Conservation (phyloP, 2,113 vertebrate genomes). For the Hippocampus guttulatus region DNA sequence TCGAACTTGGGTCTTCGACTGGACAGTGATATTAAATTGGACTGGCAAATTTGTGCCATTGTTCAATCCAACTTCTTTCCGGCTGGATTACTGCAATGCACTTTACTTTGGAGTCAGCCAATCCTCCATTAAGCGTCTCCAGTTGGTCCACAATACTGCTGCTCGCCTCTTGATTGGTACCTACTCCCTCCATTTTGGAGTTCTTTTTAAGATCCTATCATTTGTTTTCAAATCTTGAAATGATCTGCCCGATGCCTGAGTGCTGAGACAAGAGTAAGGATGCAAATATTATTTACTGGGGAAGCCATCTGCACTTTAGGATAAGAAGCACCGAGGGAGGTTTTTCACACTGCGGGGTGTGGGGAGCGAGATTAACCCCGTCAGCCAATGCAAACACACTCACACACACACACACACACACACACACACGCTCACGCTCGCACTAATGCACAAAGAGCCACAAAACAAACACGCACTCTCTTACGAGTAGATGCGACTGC, state of each 20-base stretch:
- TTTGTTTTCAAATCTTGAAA: too few species aligned
- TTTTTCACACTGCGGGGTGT: conserved; percentile 35
- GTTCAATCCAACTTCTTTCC: too few species aligned
- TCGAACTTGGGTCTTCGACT: too few species aligned
- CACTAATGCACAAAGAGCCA: conserved; percentile 1
- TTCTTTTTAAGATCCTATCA: too few species aligned
- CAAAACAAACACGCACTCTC: conserved; percentile 3
- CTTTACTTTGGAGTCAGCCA: too few species aligned
- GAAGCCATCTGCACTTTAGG: conserved; percentile 48
- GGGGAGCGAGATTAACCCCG: conserved; percentile 44
- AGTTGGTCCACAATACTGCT: too few species aligned
- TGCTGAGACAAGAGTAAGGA: conserved; percentile 4
- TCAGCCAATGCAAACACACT: conserved; percentile 44
- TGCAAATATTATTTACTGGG: conserved; percentile 39
- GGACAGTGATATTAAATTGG: too few species aligned
- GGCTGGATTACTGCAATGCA: too few species aligned
- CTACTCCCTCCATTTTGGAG: too few species aligned
- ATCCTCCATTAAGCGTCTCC: too few species aligned
- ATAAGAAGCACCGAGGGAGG: conserved; percentile 41
- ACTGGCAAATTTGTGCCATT: too few species aligned
- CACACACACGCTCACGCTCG: conserved; percentile 32
- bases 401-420: neutral
- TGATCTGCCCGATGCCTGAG: neutral
- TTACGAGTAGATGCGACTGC: conserved; percentile 6
- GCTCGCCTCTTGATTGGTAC: too few species aligned